Conservation (phyloP, 2,888 invertebrate genomes). For the Amphipyra tragopoginis region DNA sequence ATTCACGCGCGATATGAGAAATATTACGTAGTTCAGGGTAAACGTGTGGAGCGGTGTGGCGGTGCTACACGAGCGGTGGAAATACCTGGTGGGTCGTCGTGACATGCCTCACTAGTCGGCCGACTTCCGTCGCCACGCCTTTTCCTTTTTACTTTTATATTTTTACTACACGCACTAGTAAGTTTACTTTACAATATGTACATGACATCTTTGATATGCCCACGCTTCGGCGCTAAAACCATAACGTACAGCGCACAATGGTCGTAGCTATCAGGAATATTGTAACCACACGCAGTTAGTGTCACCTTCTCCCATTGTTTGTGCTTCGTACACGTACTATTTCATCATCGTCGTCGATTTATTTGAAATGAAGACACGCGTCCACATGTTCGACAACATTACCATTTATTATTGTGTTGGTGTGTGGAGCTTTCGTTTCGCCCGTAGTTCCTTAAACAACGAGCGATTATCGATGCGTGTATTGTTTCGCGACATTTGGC, state of each 20-base stretch:
- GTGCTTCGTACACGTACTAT: conserved; percentile 74
- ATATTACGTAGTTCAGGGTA: conserved; percentile 34
- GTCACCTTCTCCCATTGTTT: conserved; percentile 79
- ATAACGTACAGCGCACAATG: conserved; percentile 65
- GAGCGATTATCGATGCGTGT: conserved; percentile 82
- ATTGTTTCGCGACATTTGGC: conserved; percentile 84
- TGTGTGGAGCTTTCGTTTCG: conserved; percentile 78
- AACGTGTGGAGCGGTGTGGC: conserved; percentile 54
- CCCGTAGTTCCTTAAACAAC: conserved; percentile 77
- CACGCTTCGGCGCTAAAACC: conserved; percentile 64
- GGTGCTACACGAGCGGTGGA: conserved; percentile 41
- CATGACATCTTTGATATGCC: conserved; percentile 64
- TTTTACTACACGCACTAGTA: conserved; percentile 64
- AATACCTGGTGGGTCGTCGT: conserved; percentile 62
- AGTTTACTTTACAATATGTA: conserved; percentile 53
- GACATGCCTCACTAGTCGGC: conserved; percentile 68
- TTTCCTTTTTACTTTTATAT: conserved; percentile 69
- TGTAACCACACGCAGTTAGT: conserved; percentile 66
- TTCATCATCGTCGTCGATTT: conserved; percentile 78
- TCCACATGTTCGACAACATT: conserved; percentile 77
- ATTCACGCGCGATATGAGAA: conserved; percentile 28
- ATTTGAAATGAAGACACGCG: conserved; percentile 78
- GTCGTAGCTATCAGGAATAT: conserved; percentile 64
- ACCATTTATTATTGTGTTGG: conserved; percentile 76
- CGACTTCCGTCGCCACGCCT: conserved; percentile 72